phyloP scores from a whole-genome alignment of 2,113 vertebrate genomes.

The Corapipo altera region DNA sequence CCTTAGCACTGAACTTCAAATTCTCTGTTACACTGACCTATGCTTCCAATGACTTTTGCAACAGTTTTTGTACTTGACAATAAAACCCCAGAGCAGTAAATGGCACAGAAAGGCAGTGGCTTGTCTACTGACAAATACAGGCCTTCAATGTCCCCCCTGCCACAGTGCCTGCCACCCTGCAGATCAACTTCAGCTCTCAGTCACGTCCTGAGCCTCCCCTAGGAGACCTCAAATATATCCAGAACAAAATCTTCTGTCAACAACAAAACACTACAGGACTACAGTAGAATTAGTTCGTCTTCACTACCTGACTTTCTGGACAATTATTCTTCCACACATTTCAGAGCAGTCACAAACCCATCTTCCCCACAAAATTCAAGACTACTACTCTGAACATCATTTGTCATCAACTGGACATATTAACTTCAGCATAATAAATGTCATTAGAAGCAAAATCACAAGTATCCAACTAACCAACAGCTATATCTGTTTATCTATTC shows the following conservation, averaged over 20 bases:
- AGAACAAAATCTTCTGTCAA: not conserved
- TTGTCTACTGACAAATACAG: not conserved
- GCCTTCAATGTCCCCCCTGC: not conserved
- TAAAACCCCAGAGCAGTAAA: not conserved
- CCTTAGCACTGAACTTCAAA: not conserved
- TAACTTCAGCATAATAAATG: not conserved
- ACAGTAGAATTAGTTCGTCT: not conserved
- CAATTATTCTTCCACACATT: rapidly evolving
- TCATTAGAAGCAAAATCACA: not conserved
- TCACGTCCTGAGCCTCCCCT: not conserved
- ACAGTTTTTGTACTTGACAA: not conserved
- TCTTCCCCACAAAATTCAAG: not conserved
- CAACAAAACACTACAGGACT: not conserved
- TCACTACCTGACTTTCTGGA: not conserved
- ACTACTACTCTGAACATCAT: not conserved
- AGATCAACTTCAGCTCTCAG: not conserved
- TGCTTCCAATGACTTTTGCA: not conserved
- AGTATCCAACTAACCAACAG: not conserved
- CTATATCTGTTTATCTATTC: not conserved
- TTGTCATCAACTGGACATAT: not conserved
- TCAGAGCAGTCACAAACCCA: not conserved
- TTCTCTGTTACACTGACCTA: not conserved
- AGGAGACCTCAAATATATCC: not conserved
- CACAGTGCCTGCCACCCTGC: not conserved
- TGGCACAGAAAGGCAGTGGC: not conserved